Evolutionary conservation across 2,797 vertebrate species (phyloP).

Genomic region (Yasuhikotakia modesta): DNA sequence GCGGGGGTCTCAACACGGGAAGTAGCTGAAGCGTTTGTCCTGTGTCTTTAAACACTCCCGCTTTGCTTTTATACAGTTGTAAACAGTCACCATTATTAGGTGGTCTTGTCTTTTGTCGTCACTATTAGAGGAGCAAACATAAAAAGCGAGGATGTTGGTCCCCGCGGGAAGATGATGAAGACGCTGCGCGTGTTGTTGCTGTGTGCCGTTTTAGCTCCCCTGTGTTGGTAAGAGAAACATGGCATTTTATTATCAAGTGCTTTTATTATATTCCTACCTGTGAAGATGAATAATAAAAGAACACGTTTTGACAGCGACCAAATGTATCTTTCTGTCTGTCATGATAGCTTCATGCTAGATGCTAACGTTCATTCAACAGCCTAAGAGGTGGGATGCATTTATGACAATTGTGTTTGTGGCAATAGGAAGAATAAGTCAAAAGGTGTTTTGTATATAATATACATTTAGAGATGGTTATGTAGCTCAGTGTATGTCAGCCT

Average conservation of each 20-base stretch:
- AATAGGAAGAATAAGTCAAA: not conserved
- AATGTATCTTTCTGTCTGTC: not conserved
- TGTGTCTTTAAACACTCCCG: constrained; percentile 24
- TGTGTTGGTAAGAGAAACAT: constrained; percentile 79
- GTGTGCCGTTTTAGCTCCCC: constrained; percentile 82
- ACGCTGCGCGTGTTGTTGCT: constrained; percentile 81
- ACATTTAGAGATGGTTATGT: not conserved
- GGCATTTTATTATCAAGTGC: not conserved
- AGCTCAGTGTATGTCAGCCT: constrained; percentile 16
- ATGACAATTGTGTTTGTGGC: not conserved
- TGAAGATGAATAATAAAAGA: not conserved
- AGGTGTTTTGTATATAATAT: not conserved
- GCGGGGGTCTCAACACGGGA: constrained; percentile 6
- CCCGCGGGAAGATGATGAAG: constrained; percentile 88
- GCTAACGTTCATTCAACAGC: constrained; percentile 30
- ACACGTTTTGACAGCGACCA: not conserved
- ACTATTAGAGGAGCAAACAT: constrained; percentile 57
- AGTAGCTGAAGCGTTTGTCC: constrained; percentile 13
- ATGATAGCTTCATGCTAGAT: constrained; percentile 39
- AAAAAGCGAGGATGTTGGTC: constrained; percentile 85
- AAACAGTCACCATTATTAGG: constrained; percentile 5
- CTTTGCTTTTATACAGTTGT: constrained; percentile 8
- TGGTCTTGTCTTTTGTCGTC: constrained; percentile 43
- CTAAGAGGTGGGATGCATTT: not conserved
- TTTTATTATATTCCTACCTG: not conserved